Conservation (phyloP, 92 coral and sea anemone species). For the Micromussa lordhowensis region DNA sequence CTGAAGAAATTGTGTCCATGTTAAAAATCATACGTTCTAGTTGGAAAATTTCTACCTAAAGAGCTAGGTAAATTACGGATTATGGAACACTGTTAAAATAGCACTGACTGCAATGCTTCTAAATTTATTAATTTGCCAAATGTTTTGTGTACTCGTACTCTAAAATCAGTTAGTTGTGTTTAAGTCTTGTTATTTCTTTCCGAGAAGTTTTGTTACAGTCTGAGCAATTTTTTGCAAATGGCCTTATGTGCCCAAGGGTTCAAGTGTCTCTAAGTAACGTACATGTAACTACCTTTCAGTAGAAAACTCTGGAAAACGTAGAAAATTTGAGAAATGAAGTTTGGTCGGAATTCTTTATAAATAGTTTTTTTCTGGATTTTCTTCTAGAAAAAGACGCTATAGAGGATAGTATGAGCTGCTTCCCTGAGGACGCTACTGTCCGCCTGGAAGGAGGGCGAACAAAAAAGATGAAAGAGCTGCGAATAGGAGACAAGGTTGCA, state of each 20-base stretch:
- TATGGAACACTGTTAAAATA: not conserved
- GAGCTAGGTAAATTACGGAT: no score
- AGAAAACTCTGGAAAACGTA: not conserved
- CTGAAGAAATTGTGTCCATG: no score
- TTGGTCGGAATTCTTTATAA: not conserved
- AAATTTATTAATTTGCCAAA: not conserved
- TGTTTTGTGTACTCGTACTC: not conserved
- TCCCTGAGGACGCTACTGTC: conserved; percentile 71
- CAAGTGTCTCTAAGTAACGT: not conserved
- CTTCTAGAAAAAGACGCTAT: conserved; percentile 55
- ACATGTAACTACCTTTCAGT: not conserved
- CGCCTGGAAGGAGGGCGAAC: conserved; percentile 60
- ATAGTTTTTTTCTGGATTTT: not conserved
- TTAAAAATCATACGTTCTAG: no score
- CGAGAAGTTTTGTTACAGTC: not conserved
- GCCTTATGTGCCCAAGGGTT: not conserved
- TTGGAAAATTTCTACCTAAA: no score
- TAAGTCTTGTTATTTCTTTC: not conserved
- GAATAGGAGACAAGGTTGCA: conserved; percentile 76
- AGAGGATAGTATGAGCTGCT: conserved; percentile 50
- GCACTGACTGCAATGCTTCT: not conserved
- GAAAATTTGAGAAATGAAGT: not conserved
- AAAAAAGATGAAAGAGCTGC: conserved; percentile 68
- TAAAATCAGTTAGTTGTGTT: not conserved
- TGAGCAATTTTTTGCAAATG: not conserved